These are phyloP conservation scores for Manis pentadactyla DNA, from an alignment of 2,797 vertebrate genomes.

Conservation along the genomic window DNA sequence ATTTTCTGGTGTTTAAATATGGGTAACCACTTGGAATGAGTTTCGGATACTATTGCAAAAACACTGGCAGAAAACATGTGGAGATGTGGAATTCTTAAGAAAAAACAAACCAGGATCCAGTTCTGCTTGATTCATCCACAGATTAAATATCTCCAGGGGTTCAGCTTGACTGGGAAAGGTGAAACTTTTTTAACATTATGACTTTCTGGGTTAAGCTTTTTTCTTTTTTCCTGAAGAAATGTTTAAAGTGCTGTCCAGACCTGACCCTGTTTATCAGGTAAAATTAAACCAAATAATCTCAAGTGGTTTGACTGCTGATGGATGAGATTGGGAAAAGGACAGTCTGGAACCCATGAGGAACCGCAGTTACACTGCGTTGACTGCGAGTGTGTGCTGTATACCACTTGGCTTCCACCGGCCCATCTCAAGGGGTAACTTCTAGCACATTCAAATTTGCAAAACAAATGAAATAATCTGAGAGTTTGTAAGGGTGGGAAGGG, in stretches of 20 bases:
- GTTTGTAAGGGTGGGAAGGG: constrained; percentile 54
- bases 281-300: constrained; percentile 12
- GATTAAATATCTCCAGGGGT: background rate
- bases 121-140: background rate
- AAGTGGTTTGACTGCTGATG: background rate
- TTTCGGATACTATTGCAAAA: background rate
- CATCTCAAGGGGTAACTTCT: constrained; percentile 21
- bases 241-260: constrained; percentile 32
- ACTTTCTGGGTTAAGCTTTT: background rate
- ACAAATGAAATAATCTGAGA: constrained; percentile 65
- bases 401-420: background rate
- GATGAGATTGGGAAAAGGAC: constrained; percentile 3
- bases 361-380: background rate
- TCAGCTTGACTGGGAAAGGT: background rate
- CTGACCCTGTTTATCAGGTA: background rate
- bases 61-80: background rate
- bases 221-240: background rate
- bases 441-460: constrained; percentile 52
- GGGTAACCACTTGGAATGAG: background rate
- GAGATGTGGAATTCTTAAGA: background rate
- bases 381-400: background rate
- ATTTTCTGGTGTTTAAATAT: background rate
- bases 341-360: background rate
- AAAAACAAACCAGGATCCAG: constrained; percentile 17
- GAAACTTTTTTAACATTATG: background rate